Conservation (phyloP, 2,113 vertebrate species). For the Butastur rufipennis region DNA sequence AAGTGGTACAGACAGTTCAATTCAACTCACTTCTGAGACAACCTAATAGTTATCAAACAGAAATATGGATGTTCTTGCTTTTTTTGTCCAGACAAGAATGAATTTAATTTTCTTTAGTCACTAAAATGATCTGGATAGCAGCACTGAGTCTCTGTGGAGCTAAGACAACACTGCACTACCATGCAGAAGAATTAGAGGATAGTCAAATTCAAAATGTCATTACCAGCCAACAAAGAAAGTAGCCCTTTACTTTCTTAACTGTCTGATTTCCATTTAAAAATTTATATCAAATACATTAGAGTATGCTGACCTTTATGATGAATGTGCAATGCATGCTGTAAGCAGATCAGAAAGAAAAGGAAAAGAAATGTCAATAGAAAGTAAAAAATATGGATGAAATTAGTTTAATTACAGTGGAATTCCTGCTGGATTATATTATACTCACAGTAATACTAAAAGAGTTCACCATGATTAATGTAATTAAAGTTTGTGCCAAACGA, state of each 20-base stretch:
- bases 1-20: background rate
- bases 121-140: background rate
- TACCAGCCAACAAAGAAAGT: background rate
- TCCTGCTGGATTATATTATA: constrained; percentile 18
- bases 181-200: background rate
- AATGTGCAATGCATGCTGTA: background rate
- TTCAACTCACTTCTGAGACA: background rate
- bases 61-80: background rate
- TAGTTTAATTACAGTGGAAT: constrained; percentile 23
- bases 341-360: constrained; percentile 20
- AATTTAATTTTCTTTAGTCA: background rate
- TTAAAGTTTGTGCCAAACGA: constrained; percentile 8
- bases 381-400: constrained; percentile 37
- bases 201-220: background rate
- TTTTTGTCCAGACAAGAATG: background rate
- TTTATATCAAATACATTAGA: background rate
- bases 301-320: constrained; percentile 36
- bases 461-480: constrained; percentile 16
- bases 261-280: background rate
- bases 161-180: background rate
- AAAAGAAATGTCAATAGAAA: constrained; percentile 11
- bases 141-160: background rate
- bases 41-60: background rate
- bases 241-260: background rate
- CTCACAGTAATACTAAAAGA: background rate